These are phyloP conservation scores for Blera fallax DNA, from an alignment of 2,888 invertebrate genomes.

Conservation along the genomic window DNA sequence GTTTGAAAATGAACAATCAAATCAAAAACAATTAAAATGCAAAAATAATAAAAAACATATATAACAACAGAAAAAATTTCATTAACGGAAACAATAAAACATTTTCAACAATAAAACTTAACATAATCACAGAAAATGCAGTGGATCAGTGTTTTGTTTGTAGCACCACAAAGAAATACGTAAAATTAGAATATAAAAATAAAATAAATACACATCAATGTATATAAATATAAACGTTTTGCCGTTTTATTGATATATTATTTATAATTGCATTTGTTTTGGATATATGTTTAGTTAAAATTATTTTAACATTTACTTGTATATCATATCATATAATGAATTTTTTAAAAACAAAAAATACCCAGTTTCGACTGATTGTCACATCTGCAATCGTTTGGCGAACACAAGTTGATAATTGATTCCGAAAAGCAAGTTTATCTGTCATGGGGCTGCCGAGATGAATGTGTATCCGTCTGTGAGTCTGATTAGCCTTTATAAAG, in stretches of 20 bases:
- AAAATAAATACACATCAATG: slow-evolving; percentile 46
- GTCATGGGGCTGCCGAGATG: too few relatives aligned
- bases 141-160: slow-evolving; percentile 77
- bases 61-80: slow-evolving; percentile 23
- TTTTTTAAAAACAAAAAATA: too few relatives aligned
- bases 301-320: neutral
- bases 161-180: slow-evolving; percentile 74
- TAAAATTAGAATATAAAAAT: slow-evolving; percentile 30
- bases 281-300: neutral
- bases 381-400: too few relatives aligned
- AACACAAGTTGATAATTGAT: too few relatives aligned
- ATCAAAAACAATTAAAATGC: slow-evolving; percentile 23
- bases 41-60: neutral
- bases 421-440: too few relatives aligned
- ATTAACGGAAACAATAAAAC: slow-evolving; percentile 20
- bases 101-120: slow-evolving; percentile 18
- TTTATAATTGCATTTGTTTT: neutral
- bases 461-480: too few relatives aligned
- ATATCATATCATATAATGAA: too few relatives aligned
- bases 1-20: slow-evolving; percentile 15
- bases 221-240: slow-evolving; percentile 27
- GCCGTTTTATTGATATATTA: slow-evolving; percentile 54
- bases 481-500: too few relatives aligned
- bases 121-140: slow-evolving; percentile 74
- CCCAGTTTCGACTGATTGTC: too few relatives aligned